Conservation (phyloP, 2,797 vertebrate genomes). For the Chelon labrosus region DNA sequence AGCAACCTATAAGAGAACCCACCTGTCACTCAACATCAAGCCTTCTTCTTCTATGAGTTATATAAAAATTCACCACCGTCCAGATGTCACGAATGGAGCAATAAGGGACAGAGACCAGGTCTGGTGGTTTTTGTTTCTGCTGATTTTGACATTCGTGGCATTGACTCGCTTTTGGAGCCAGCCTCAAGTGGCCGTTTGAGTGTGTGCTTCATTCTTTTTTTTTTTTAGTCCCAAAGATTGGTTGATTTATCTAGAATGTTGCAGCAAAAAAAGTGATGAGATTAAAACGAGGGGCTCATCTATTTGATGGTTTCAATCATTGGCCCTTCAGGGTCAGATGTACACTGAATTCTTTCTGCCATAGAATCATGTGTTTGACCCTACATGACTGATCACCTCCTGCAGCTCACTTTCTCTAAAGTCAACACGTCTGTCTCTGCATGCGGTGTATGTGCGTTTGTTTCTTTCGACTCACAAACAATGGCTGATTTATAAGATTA, state of each 20-base stretch:
- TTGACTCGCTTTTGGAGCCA: too few species aligned
- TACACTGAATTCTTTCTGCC: not conserved
- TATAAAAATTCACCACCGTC: too few species aligned
- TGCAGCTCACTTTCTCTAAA: constrained; percentile 70
- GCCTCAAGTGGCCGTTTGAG: too few species aligned
- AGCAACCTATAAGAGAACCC: too few species aligned
- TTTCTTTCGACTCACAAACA: constrained; percentile 65
- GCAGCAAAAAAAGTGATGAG: not conserved
- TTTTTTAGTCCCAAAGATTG: too few species aligned
- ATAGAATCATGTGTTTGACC: constrained; percentile 18
- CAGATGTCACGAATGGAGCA: too few species aligned
- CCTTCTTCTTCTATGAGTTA: too few species aligned
- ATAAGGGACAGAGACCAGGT: too few species aligned
- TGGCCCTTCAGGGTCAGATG: not conserved
- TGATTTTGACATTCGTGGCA: too few species aligned
- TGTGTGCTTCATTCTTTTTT: too few species aligned
- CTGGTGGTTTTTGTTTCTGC: too few species aligned
- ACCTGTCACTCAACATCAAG: too few species aligned
- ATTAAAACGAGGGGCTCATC: not conserved
- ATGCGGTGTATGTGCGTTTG: constrained; percentile 32
- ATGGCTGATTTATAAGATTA: constrained; percentile 82
- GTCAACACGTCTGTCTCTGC: constrained; percentile 69
- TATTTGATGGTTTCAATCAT: not conserved
- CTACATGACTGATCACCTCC: constrained; percentile 72
- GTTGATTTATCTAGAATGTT: not conserved